A percentile compares a stretch with the other conserved stretches of the same genome.
Evolutionary conservation across 1,140 invertebrate species (phyloP).

Genomic region (Euura saliciscinereae): DNA sequence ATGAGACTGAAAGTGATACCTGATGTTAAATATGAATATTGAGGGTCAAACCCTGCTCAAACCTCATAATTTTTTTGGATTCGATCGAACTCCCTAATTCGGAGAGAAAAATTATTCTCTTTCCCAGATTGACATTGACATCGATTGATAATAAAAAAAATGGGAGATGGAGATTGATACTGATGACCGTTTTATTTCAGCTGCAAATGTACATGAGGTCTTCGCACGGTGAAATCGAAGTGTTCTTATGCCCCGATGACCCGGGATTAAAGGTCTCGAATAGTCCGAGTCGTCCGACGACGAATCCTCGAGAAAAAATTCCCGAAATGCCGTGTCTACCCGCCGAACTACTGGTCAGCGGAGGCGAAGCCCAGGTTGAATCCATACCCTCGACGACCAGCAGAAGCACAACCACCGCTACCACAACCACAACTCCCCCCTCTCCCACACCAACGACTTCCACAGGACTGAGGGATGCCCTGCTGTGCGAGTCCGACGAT

Average conservation of each 20-base stretch:
- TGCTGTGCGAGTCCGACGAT: constrained; percentile 70
- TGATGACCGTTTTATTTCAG: constrained; percentile 44
- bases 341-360: constrained; percentile 44
- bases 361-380: constrained; percentile 40
- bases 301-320: constrained; percentile 46
- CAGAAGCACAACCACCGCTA: not conserved
- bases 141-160: no score
- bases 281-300: constrained; percentile 43
- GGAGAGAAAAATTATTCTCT: no score
- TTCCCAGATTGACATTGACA: no score
- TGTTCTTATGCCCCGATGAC: constrained; percentile 88
- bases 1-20: no score
- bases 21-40: no score
- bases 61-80: no score
- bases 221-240: constrained; percentile 88
- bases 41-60: no score
- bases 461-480: constrained; percentile 64
- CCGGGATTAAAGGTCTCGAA: constrained; percentile 49
- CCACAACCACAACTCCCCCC: constrained; percentile 18
- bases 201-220: constrained; percentile 88
- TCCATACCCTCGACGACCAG: constrained; percentile 29
- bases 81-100: no score
- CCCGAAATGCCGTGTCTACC: constrained; percentile 34
- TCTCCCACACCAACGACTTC: constrained; percentile 32
- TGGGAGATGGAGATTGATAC: no score